Conservation (phyloP, 2,888 invertebrate genomes). For the Nomada ruficornis region DNA sequence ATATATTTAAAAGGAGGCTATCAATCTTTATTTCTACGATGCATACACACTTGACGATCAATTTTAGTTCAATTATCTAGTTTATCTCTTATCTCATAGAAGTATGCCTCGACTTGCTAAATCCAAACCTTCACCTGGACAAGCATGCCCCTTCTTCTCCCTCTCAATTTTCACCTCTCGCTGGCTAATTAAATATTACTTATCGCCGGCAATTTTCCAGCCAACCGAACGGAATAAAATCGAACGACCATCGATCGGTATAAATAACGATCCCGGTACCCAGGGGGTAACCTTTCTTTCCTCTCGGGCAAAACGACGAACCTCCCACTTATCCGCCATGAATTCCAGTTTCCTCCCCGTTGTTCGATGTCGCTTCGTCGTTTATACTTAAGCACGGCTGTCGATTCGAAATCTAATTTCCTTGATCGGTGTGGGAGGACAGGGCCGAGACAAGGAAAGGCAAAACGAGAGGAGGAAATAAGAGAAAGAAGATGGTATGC, state of each 20-base stretch:
- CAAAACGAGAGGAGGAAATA: conserved; percentile 69
- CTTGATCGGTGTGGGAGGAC: conserved; percentile 77
- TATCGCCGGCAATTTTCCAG: conserved; percentile 19
- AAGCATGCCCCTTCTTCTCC: not conserved
- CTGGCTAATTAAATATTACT: conserved; percentile 34
- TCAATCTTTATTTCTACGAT: too few relatives aligned
- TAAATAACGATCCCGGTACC: conserved; percentile 17
- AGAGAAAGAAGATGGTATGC: conserved; percentile 76
- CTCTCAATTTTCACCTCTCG: not conserved
- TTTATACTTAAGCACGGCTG: conserved; percentile 72
- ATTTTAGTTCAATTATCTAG: too few relatives aligned
- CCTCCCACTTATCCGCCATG: not conserved
- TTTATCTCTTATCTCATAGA: too few relatives aligned
- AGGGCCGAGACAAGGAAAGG: conserved; percentile 61
- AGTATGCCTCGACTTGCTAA: conserved; percentile 35
- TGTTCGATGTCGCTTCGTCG: conserved; percentile 65
- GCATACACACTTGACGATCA: too few relatives aligned
- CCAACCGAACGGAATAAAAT: conserved; percentile 2
- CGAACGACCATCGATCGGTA: conserved; percentile 18
- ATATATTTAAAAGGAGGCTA: too few relatives aligned
- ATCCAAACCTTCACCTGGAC: conserved; percentile 10
- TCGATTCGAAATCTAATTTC: conserved; percentile 79
- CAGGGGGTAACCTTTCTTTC: not conserved
- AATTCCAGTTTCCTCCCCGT: conserved; percentile 48
- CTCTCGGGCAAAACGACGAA: not conserved